Evolutionary conservation across 2,113 vertebrate genomes (phyloP).

Genomic region (Corydoras sp.): DNA sequence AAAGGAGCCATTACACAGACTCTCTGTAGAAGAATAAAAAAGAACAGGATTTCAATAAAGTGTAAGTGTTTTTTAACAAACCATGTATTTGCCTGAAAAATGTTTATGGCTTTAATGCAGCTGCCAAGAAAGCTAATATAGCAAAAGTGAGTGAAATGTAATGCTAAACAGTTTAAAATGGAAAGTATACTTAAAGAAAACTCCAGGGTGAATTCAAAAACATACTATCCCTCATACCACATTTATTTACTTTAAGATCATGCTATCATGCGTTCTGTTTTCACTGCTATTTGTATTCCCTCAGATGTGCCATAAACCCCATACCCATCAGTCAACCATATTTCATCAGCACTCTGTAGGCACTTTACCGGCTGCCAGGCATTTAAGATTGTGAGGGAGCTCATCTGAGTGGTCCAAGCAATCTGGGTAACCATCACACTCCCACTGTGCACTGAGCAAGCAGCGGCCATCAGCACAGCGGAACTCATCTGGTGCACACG

Average conservation of each 20-base stretch:
- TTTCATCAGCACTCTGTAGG: slow-evolving; percentile 29
- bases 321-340: slow-evolving; percentile 37
- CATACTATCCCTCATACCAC: slow-evolving; percentile 32
- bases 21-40: slow-evolving; percentile 74
- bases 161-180: slow-evolving; percentile 17
- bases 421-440: slow-evolving; percentile 92
- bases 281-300: slow-evolving; percentile 35
- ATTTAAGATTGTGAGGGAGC: slow-evolving; percentile 85
- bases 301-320: slow-evolving; percentile 32
- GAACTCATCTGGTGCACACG: slow-evolving; percentile 82
- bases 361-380: slow-evolving; percentile 80
- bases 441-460: slow-evolving; percentile 87
- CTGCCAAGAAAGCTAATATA: slow-evolving; percentile 15
- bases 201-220: slow-evolving; percentile 23
- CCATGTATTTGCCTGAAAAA: not conserved
- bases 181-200: slow-evolving; percentile 28
- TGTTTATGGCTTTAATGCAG: slow-evolving; percentile 8
- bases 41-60: slow-evolving; percentile 4
- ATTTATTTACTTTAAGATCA: slow-evolving; percentile 36
- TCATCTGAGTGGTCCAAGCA: slow-evolving; percentile 93
- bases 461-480: slow-evolving; percentile 89
- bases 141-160: slow-evolving; percentile 18
- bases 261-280: slow-evolving; percentile 37
- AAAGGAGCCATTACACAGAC: slow-evolving; percentile 94
- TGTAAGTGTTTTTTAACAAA: slow-evolving; percentile 26